Base-by-base conservation (phyloP, 2,113 vertebrate genomes). In the Dipodomys stephensi region DNA sequence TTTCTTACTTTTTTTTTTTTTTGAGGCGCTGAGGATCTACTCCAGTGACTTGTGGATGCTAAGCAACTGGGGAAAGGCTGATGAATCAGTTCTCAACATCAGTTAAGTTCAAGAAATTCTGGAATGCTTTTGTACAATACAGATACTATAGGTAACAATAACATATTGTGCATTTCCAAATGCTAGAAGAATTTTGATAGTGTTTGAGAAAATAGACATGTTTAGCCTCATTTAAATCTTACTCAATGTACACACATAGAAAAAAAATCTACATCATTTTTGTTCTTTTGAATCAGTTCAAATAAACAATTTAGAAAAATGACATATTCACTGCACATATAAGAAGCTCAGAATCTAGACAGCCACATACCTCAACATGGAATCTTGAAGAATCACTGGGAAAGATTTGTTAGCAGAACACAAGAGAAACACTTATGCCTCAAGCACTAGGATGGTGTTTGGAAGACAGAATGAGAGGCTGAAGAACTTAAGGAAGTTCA, bases 101-200 rank as follows among this genome's bases (percentile, higher is more conserved):
- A 39, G 13, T 64, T 18, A 27, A 15, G 23, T 23, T 28, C 7
- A 7, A 2, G 22, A 19, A n/a, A 2, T 25, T 60, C 11, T 25
- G 4, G 4, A 4, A 4, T 32, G 10, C 22, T 39, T 0, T 30
- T 35, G 6, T 53, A 22, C 25, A 10, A 22, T 15, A 53, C 30
- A 19, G 10, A 32, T 62, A 35, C n/a, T 15, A 46, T 4, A 39
- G 22, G 20, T 46, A 39, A 3, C 44, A 30, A 10, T 22, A 39
- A 64, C 39, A 12, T 8, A 49, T 10, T 53, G 9, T 35, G 7
- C 11, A 67, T 53, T 91, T 35, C 18, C 28, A 53, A 83, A 65
- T 27, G 10, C 15, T 49, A 35, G 7, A 74, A 22, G 39, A 53
- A 83, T 53, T 8, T 65, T 25, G 27, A 23, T 57, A 83, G 4